Conservation (phyloP, 1,140 invertebrate genomes). For the Drosophila tropicalis region DNA sequence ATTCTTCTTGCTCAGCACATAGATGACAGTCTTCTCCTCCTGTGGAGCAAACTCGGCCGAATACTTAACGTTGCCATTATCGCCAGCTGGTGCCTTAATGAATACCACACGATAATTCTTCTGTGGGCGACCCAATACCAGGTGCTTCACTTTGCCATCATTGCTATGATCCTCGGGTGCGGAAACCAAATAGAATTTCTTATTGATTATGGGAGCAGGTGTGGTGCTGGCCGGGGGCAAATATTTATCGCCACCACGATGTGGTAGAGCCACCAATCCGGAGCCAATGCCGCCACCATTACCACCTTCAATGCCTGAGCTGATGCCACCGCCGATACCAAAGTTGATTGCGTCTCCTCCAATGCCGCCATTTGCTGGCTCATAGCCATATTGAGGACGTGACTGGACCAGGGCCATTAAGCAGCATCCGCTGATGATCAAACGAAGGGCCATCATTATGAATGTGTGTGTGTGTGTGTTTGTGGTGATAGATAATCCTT, state of each 20-base stretch:
- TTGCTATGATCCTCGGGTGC: slow-evolving; percentile 77
- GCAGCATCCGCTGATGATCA: slow-evolving; percentile 35
- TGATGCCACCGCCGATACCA: not conserved
- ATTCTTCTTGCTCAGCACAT: slow-evolving; percentile 92
- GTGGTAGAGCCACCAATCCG: slow-evolving; percentile 24
- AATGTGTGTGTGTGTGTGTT: not conserved
- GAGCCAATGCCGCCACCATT: slow-evolving; percentile 12
- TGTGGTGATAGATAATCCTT: slow-evolving; percentile 39
- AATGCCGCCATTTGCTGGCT: slow-evolving; percentile 47
- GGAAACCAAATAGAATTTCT: slow-evolving; percentile 80
- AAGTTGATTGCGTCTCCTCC: slow-evolving; percentile 34
- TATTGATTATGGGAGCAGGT: slow-evolving; percentile 72
- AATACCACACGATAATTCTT: slow-evolving; percentile 94
- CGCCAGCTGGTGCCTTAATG: slow-evolving; percentile 92
- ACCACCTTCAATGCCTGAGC: slow-evolving; percentile 18
- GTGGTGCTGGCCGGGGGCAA: slow-evolving; percentile 73
- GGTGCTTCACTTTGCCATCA: slow-evolving; percentile 69
- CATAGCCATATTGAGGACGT: slow-evolving; percentile 76
- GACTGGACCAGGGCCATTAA: slow-evolving; percentile 50
- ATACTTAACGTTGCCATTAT: slow-evolving; percentile 84
- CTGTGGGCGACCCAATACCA: slow-evolving; percentile 85
- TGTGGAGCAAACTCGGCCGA: slow-evolving; percentile 83
- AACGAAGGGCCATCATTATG: slow-evolving; percentile 23
- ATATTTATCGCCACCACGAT: slow-evolving; percentile 78
- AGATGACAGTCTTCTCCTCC: slow-evolving; percentile 93